Conservation (phyloP, 2,797 vertebrate genomes). For the Manis crassicaudata region DNA sequence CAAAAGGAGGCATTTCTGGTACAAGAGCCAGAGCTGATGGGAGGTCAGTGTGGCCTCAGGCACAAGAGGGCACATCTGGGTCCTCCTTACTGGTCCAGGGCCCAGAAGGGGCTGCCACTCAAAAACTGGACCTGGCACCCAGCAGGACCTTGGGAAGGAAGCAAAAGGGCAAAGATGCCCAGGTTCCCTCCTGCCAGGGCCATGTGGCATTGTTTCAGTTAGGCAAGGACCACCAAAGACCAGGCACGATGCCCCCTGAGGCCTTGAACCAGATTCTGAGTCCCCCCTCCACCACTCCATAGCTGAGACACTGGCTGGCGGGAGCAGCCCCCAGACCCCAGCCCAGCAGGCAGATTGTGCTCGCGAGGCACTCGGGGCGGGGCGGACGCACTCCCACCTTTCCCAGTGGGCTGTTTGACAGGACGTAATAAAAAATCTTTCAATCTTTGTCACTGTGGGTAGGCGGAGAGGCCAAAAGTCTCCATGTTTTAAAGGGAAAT, state of each 20-base stretch:
- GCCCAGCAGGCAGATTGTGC: slow-evolving; percentile 4
- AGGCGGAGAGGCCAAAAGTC: slow-evolving; percentile 86
- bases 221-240: neutral
- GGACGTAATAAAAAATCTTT: slow-evolving; percentile 82
- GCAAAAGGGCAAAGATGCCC: fast-evolving
- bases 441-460: slow-evolving; percentile 84
- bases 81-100: neutral
- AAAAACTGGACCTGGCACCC: neutral
- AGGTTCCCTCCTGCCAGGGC: neutral
- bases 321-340: neutral
- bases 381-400: slow-evolving; percentile 42
- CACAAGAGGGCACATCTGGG: fast-evolving
- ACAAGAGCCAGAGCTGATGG: fast-evolving
- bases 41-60: fast-evolving
- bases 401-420: slow-evolving; percentile 80
- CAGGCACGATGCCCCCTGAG: neutral
- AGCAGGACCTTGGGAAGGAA: neutral
- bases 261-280: fast-evolving
- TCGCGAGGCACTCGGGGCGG: slow-evolving; percentile 37
- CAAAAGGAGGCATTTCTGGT: neutral
- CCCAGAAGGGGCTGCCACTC: neutral
- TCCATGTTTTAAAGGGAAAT: slow-evolving; percentile 86
- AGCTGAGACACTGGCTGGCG: neutral
- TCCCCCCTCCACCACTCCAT: neutral
- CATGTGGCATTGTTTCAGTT: too few species aligned